Conservation (phyloP, 2,797 vertebrate species). For the Scarus forsteni region DNA sequence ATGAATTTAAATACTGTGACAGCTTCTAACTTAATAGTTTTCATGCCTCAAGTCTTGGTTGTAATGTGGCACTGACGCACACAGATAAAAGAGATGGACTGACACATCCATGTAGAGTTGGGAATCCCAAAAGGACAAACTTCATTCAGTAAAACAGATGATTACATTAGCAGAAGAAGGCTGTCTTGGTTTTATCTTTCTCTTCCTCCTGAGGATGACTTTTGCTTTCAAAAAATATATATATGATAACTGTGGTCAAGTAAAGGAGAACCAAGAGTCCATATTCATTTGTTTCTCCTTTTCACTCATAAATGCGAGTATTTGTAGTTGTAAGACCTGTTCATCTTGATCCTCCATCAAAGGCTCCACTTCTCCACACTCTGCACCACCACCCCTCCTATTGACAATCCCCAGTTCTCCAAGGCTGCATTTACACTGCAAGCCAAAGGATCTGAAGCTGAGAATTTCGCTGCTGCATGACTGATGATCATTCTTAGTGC, state of each 20-base stretch:
- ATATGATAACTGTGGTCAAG: constrained; percentile 2
- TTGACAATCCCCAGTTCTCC: constrained; percentile 11
- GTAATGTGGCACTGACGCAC: background rate
- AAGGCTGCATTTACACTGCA: background rate
- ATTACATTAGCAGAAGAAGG: background rate
- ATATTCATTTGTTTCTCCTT: background rate
- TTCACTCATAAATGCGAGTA: background rate
- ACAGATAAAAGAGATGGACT: background rate
- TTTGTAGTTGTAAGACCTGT: constrained; percentile 13
- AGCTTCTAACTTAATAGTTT: background rate
- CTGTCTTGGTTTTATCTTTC: constrained; percentile 22
- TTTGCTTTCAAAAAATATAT: constrained; percentile 28
- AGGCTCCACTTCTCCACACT: constrained; percentile 18
- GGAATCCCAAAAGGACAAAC: constrained; percentile 2
- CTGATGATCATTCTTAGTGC: no score
- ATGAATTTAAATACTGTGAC: background rate
- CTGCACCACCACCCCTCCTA: background rate
- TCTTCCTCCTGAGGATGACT: constrained; percentile 46
- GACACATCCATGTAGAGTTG: background rate
- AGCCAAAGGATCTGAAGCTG: no score
- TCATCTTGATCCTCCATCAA: constrained; percentile 16
- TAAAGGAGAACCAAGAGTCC: constrained; percentile 45
- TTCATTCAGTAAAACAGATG: background rate
- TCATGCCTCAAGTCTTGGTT: background rate
- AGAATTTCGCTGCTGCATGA: no score